Percentiles rank a stretch among this genome's conserved stretches.
phyloP scores from a whole-genome alignment of 2,888 invertebrate genomes.

The Spodoptera exigua region DNA sequence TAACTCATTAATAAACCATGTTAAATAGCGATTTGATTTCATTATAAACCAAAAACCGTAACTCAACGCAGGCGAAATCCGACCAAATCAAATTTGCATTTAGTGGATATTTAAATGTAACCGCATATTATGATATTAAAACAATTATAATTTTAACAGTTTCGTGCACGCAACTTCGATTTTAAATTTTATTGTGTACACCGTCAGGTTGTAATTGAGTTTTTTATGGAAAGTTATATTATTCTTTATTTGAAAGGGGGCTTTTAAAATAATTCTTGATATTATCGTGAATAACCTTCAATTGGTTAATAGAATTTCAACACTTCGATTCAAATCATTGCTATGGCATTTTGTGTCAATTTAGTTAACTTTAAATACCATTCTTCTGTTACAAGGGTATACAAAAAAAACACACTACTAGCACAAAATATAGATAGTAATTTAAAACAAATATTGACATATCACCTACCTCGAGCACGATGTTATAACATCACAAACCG shows the following conservation, averaged over 20 bases:
- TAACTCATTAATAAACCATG: conserved; percentile 58
- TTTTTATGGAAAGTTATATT: not conserved
- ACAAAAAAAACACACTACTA: no score
- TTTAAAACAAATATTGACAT: conserved; percentile 17
- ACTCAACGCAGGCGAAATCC: conserved; percentile 62
- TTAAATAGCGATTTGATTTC: conserved; percentile 62
- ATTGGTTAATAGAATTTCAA: no score
- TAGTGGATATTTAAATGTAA: conserved; percentile 61
- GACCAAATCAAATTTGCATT: conserved; percentile 64
- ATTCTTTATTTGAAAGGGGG: no score
- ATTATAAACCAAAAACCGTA: conserved; percentile 64
- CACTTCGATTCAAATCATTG: no score
- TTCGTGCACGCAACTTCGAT: conserved; percentile 24
- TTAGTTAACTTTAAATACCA: no score
- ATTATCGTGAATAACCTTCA: no score
- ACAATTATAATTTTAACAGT: conserved; percentile 46
- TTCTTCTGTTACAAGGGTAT: no score
- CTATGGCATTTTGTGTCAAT: no score
- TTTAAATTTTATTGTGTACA: conserved; percentile 1
- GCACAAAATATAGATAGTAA: not conserved
- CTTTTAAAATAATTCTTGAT: no score
- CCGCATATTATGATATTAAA: conserved; percentile 56
- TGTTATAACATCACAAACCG: conserved; percentile 27
- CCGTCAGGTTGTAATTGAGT: not conserved
- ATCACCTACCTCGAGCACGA: conserved; percentile 37